Conservation (phyloP, 2,888 invertebrate species). For the Eristalis pertinax region DNA sequence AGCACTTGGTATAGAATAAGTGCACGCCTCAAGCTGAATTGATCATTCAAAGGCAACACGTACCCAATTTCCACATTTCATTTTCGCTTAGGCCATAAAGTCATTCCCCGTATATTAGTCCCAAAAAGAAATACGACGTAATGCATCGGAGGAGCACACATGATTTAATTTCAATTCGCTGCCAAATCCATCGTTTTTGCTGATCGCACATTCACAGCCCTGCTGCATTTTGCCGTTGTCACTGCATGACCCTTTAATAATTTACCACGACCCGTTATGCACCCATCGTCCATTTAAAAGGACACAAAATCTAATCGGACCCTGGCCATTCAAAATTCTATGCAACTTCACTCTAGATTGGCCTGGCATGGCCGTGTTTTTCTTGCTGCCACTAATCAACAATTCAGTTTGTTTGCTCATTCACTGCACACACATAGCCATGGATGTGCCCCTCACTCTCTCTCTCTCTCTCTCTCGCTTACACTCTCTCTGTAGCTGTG, state of each 20-base stretch:
- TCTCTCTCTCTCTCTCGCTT: background rate
- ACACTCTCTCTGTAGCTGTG: background rate
- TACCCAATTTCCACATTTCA: background rate
- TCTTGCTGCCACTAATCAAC: slow-evolving; percentile 52
- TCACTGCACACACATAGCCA: background rate
- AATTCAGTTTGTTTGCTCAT: slow-evolving; percentile 62
- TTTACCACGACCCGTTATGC: slow-evolving; percentile 4
- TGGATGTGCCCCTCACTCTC: background rate
- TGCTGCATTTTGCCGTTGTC: background rate
- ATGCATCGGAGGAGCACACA: background rate
- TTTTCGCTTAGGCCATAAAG: background rate
- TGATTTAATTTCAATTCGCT: background rate
- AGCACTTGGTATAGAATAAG: no score
- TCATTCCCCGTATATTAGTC: background rate
- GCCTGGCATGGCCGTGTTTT: slow-evolving; percentile 3
- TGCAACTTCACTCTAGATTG: slow-evolving; percentile 11
- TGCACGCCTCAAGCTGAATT: no score
- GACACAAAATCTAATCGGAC: slow-evolving; percentile 22
- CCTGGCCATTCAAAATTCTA: slow-evolving; percentile 13
- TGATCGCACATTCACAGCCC: background rate
- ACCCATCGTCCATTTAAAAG: slow-evolving; percentile 25
- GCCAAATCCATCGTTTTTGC: background rate
- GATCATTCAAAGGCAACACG: no score
- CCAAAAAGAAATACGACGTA: background rate
- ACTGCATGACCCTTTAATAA: slow-evolving; percentile 11